These are phyloP conservation scores for Scomber japonicus DNA, from an alignment of 2,113 vertebrate species.

Conservation along the genomic window DNA sequence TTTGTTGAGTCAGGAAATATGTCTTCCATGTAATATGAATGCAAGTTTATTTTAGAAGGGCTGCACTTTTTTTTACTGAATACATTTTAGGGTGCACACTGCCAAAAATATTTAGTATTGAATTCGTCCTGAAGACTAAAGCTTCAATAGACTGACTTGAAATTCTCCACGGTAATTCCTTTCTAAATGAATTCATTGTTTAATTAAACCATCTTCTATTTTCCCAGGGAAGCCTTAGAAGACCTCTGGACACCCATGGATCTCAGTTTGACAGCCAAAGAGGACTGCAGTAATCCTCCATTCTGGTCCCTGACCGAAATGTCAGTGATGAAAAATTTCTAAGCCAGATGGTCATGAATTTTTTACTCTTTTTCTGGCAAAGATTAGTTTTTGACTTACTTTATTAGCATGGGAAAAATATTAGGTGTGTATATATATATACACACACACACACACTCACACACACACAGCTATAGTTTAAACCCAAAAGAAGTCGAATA, in stretches of 20 bases:
- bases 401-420: constrained; percentile 29
- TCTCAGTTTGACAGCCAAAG: neutral
- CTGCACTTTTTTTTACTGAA: no score
- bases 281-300: constrained; percentile 14
- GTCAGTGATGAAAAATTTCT: constrained; percentile 44
- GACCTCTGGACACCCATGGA: neutral
- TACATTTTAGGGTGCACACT: no score
- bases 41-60: no score
- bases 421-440: neutral
- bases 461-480: neutral
- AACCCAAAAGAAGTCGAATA: neutral
- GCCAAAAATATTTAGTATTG: neutral
- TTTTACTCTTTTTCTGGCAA: constrained; percentile 35
- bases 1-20: neutral
- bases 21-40: neutral
- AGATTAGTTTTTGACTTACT: constrained; percentile 36
- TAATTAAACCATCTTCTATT: neutral
- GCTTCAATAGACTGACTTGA: neutral
- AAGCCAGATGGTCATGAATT: constrained; percentile 60
- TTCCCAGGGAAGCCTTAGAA: neutral
- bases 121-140: neutral
- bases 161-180: neutral
- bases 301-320: constrained; percentile 9
- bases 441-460: neutral
- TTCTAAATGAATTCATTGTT: neutral